Conservation (phyloP, 2,113 vertebrate species). For the Crotalus helleri region DNA sequence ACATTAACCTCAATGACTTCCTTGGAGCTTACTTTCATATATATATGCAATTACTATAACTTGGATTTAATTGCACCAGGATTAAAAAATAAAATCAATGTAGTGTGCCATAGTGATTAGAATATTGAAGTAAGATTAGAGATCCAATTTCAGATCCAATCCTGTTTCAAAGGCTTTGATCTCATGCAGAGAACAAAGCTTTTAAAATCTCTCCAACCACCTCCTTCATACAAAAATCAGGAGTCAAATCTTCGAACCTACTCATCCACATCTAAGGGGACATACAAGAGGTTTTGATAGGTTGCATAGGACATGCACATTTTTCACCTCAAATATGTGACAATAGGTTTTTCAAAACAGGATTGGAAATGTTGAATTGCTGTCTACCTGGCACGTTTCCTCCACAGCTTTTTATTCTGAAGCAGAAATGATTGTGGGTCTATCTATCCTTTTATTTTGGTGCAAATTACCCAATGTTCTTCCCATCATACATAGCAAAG, state of each 20-base stretch:
- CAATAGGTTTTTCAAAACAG: background rate
- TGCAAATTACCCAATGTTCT: background rate
- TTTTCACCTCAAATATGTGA: background rate
- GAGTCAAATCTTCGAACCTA: background rate
- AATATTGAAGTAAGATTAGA: background rate
- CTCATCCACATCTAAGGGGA: background rate
- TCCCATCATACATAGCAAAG: background rate
- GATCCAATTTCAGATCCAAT: background rate
- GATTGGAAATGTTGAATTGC: background rate
- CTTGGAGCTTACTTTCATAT: background rate
- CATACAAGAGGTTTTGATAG: background rate
- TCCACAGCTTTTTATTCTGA: background rate
- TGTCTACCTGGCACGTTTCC: too few species aligned
- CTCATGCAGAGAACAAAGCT: background rate
- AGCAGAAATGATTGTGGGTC: background rate
- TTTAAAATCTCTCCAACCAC: background rate
- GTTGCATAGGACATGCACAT: background rate
- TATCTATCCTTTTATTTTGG: background rate
- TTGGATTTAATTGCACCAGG: background rate
- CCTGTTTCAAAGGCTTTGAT: background rate
- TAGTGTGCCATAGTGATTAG: background rate
- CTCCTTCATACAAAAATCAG: background rate
- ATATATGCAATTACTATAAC: background rate
- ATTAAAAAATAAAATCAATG: background rate
- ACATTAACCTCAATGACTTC: background rate